Base-by-base conservation (phyloP, 1,140 invertebrate genomes). In the Brachionus calyciflorus region DNA sequence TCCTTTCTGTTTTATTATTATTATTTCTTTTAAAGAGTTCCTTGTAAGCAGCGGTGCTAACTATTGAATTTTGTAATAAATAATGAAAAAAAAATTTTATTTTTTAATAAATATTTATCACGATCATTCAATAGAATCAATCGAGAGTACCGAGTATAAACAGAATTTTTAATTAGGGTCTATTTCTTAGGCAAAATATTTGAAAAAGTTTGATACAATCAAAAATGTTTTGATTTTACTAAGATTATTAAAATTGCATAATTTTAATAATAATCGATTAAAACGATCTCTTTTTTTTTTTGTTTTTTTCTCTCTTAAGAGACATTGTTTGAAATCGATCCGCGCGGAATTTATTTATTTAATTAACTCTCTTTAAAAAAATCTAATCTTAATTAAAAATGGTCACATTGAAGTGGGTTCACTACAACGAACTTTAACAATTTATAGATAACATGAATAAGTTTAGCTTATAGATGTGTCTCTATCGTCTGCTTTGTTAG, bases 91-190 rank as follows among this genome's bases (percentile, higher is more conserved):
- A 44, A 12, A 44, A 55, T 55, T 55, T 55, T 28, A 55, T 55
- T 55, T 44, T 17, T 60, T 60, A 60, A 60, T 60, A 60, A 60
- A 60, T 60, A 60, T 60, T 60, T 60, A 60, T 60, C 55, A 60
- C 55, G 55, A 60, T 60, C 55, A 37, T 60, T 60, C 37, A 60
- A 37, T 33, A 6, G 37, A 37, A 37, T 17, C 33, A 37, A 37
- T 9, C 33, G 33, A 37, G 9, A 37, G 3, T 37, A 9, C 9
- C 28, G 30, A 60, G 19, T 60, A 33, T 60, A 33, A 60, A 60
- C 37, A 33, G 37, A 60, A 33, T 33, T 60, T 60, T 60, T 17
- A 60, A 37, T 28, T 60, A 17, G 37, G 37, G n/a, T n/a, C n/a
- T n/a, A n/a, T n/a, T n/a, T n/a, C n/a, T n/a, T n/a, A n/a, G n/a